Conservation (phyloP, 2,888 invertebrate species). For the Spodoptera exigua region DNA sequence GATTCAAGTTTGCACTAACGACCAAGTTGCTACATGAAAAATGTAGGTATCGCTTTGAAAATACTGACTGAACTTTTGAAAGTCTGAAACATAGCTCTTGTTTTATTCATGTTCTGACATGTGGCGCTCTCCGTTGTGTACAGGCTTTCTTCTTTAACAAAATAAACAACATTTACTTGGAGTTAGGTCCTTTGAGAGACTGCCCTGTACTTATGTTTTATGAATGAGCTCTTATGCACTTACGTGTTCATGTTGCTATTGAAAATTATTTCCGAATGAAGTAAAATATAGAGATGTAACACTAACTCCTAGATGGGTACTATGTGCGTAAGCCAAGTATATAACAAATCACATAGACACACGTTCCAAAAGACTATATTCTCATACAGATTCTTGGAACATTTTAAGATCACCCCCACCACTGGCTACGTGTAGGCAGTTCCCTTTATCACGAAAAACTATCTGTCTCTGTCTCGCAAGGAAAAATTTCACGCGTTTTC, state of each 20-base stretch:
- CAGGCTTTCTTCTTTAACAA: conserved; percentile 87
- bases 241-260: conserved; percentile 61
- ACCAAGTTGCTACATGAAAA: conserved; percentile 73
- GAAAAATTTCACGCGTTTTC: conserved; percentile 83
- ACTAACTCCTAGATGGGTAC: conserved; percentile 8
- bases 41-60: conserved; percentile 80
- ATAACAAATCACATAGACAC: conserved; percentile 43
- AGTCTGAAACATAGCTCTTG: conserved; percentile 87
- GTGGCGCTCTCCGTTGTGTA: conserved; percentile 85
- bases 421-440: conserved; percentile 81
- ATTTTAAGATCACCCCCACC: conserved; percentile 87
- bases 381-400: conserved; percentile 74
- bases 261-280: conserved; percentile 38
- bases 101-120: conserved; percentile 89
- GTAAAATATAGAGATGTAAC: conserved; percentile 11
- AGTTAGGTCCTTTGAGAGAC: conserved; percentile 86
- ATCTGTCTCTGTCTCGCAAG: conserved; percentile 82
- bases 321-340: conserved; percentile 28
- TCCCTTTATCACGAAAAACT: conserved; percentile 85
- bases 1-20: conserved; percentile 69
- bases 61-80: conserved; percentile 84
- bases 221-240: conserved; percentile 85
- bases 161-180: conserved; percentile 88
- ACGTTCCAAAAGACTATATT: conserved; percentile 62
- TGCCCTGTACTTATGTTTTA: conserved; percentile 83